Conservation (phyloP, 1,140 invertebrate species). For the Lysiphlebus fabarum region DNA sequence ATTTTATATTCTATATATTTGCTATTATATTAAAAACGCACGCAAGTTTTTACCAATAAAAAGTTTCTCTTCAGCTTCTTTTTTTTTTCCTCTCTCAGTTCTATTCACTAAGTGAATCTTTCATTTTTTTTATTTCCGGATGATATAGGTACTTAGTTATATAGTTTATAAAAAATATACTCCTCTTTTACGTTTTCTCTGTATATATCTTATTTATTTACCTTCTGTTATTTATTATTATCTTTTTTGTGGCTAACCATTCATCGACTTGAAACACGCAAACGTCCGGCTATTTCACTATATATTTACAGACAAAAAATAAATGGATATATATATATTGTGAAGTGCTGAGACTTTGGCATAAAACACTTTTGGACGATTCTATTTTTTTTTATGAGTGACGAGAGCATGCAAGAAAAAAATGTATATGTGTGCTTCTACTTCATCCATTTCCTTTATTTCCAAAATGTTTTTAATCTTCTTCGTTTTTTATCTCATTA, state of each 20-base stretch:
- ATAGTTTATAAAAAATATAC: no score
- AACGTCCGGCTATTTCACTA: slow-evolving; percentile 2
- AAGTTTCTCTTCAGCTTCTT: neutral
- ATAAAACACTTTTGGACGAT: slow-evolving; percentile 10
- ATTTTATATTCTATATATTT: neutral
- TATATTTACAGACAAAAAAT: no score
- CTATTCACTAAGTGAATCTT: slow-evolving; percentile 8
- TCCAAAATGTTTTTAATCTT: neutral
- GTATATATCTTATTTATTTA: slow-evolving; percentile 2
- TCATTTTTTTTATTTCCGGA: slow-evolving; percentile 1
- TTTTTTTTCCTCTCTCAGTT: neutral
- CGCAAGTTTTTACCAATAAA: no score
- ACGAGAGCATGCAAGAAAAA: slow-evolving; percentile 17
- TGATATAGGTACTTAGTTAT: no score
- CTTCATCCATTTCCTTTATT: slow-evolving; percentile 2
- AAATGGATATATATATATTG: no score
- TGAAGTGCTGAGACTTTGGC: neutral
- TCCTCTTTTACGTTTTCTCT: neutral
- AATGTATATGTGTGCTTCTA: neutral
- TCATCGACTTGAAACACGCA: slow-evolving; percentile 11
- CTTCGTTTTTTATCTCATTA: neutral
- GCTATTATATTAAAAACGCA: no score
- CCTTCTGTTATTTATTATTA: slow-evolving; percentile 1
- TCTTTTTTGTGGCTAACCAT: slow-evolving; percentile 3
- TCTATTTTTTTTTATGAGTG: slow-evolving; percentile 4